These are phyloP conservation scores for Drosophila jambulina DNA, from an alignment of 1,140 invertebrate genomes.

Conservation along the genomic window DNA sequence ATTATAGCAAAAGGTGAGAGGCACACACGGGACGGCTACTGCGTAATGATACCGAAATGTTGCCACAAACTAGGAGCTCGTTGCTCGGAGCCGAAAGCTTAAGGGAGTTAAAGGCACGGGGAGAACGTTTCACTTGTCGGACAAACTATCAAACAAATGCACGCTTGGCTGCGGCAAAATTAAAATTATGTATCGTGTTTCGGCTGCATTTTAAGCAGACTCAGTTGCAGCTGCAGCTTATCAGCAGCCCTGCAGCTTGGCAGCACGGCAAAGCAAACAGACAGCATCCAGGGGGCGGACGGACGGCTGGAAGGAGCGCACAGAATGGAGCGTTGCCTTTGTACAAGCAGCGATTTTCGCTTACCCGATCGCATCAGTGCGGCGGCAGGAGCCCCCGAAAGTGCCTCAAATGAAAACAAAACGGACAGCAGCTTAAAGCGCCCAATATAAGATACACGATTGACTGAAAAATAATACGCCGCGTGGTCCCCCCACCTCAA, in stretches of 20 bases:
- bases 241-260: conserved; percentile 52
- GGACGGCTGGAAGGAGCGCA: conserved; percentile 8
- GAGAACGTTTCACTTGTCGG: conserved; percentile 30
- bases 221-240: conserved; percentile 47
- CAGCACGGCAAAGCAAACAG: conserved; percentile 46
- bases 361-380: conserved; percentile 40
- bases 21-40: conserved; percentile 19
- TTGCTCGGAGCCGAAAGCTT: conserved; percentile 7
- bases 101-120: conserved; percentile 17
- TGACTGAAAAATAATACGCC: conserved; percentile 31
- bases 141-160: conserved; percentile 62
- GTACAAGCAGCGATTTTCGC: conserved; percentile 33
- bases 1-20: conserved; percentile 65
- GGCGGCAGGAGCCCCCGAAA: conserved; percentile 23
- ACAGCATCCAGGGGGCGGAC: conserved; percentile 6
- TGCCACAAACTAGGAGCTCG: conserved; percentile 5
- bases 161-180: conserved; percentile 64
- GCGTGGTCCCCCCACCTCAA: conserved; percentile 33
- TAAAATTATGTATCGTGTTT: conserved; percentile 61
- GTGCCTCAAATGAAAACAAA: conserved; percentile 59
- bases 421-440: conserved; percentile 46
- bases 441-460: conserved; percentile 38
- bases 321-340: conserved; percentile 11
- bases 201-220: conserved; percentile 54
- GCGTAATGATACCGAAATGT: conserved; percentile 32